These are phyloP conservation scores for Onychorhynchus coronatus DNA, from an alignment of 2,113 vertebrate genomes.

Conservation along the genomic window DNA sequence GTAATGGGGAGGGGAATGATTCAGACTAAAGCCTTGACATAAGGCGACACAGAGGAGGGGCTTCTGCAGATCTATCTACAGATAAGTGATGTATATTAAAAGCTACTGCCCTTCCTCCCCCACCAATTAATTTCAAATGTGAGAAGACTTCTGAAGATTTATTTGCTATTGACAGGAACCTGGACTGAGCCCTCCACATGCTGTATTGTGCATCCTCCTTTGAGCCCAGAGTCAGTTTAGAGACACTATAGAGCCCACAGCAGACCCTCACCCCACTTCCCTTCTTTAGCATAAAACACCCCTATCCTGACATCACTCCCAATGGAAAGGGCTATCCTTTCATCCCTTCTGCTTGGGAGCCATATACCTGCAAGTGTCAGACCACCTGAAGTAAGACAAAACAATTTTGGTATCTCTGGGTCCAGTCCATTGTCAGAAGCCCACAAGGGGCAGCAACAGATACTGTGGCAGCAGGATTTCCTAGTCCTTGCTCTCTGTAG, in stretches of 20 bases:
- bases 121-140: constrained; percentile 18
- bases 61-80: background rate
- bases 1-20: background rate
- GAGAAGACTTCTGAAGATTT: constrained; percentile 5
- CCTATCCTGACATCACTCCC: background rate
- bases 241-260: background rate
- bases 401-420: background rate
- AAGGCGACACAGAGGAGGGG: background rate
- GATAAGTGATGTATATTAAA: background rate
- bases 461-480: background rate
- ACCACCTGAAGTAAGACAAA: background rate
- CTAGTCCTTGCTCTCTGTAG: background rate
- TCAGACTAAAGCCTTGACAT: background rate
- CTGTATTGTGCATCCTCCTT: background rate
- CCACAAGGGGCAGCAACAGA: background rate
- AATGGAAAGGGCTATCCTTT: background rate
- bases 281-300: background rate
- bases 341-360: background rate
- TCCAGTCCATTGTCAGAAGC: background rate
- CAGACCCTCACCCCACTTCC: background rate
- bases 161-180: background rate
- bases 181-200: background rate
- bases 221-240: background rate
- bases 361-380: background rate
- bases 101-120: background rate